Evolutionary conservation across 2,888 invertebrate genomes (phyloP), one percentile per base, ranked within the genome.

Genomic region (Stenchaetothrips biformis): DNA sequence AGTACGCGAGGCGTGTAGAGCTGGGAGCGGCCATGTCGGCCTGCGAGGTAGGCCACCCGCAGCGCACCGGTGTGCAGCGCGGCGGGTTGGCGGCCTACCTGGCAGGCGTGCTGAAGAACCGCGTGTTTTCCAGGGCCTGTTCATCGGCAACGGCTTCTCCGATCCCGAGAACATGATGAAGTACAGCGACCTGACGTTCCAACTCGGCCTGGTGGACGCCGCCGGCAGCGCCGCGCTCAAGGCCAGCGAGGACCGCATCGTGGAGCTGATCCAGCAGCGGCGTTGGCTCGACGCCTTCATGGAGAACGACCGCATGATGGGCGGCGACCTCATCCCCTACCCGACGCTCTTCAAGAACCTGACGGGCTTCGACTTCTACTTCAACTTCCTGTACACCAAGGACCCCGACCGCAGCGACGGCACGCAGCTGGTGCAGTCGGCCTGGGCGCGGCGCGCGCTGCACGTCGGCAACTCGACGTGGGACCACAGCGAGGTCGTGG

Each of bases 311-410:
- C 67, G 21, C 21, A 74, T 74, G 67, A 74, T 74, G 67, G 53
- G 48, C 67, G 67, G 67, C 67, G 67, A 74, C 67, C 67, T 74
- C 67, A 74, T 25, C 21, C 25, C 67, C 67, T 74, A 74, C 67
- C 67, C 67, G 25, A 92, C 93, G 0, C 85, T 93, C 18, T 94
- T 94, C 84, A 89, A 89, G 83, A 94, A 94, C 84, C 87, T 91
- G 83, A 94, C 95, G 3, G 95, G 95, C 0, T 94, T 93, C 81
- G 87, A 91, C 48, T 92, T 92, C 84, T 93, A 93, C 84, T 94
- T 91, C 85, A 95, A 95, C 85, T 94, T 90, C 85, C 86, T 96
- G 25, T 88, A 90, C 79, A 89, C 91, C 0, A 88, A 90, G 79
- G 91, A 92, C 79, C 89, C 89, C 82, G 67, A 74, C 67, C 25